phyloP scores from a whole-genome alignment of 2,888 invertebrate genomes.

The Phalangium opilio region DNA sequence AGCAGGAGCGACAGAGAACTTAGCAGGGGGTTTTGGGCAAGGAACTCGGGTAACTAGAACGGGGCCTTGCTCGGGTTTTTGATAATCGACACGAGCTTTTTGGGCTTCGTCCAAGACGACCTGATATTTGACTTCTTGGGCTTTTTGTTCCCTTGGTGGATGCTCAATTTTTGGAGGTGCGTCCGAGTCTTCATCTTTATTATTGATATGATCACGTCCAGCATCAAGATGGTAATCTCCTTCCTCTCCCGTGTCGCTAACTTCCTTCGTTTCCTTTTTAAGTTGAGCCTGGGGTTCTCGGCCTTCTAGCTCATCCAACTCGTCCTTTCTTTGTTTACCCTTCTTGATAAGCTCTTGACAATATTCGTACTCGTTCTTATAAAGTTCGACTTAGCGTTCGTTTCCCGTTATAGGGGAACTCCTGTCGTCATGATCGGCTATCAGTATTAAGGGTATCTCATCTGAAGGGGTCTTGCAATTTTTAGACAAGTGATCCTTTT shows the following conservation, averaged over 20 bases:
- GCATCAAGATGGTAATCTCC: slow-evolving; percentile 27
- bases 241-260: slow-evolving; percentile 3
- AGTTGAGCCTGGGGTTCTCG: too few relatives aligned
- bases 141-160: slow-evolving; percentile 16
- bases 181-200: slow-evolving; percentile 28
- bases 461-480: too few relatives aligned
- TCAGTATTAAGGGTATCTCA: too few relatives aligned
- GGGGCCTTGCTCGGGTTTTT: slow-evolving; percentile 74
- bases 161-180: slow-evolving; percentile 26
- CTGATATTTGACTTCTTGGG: slow-evolving; percentile 47
- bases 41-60: too few relatives aligned
- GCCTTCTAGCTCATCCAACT: slow-evolving; percentile 25
- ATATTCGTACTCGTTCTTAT: slow-evolving; percentile 61
- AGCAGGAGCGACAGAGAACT: too few relatives aligned
- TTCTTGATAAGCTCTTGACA: slow-evolving; percentile 54
- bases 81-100: slow-evolving; percentile 57
- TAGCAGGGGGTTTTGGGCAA: too few relatives aligned
- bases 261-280: too few relatives aligned
- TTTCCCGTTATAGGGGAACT: too few relatives aligned
- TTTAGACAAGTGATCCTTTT: too few relatives aligned
- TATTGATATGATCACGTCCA: slow-evolving; percentile 30
- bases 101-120: slow-evolving; percentile 64
- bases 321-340: slow-evolving; percentile 56
- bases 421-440: too few relatives aligned
- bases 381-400: slow-evolving; percentile 51